Conservation (phyloP, 2,113 vertebrate species). For the Dasyprocta punctata region DNA sequence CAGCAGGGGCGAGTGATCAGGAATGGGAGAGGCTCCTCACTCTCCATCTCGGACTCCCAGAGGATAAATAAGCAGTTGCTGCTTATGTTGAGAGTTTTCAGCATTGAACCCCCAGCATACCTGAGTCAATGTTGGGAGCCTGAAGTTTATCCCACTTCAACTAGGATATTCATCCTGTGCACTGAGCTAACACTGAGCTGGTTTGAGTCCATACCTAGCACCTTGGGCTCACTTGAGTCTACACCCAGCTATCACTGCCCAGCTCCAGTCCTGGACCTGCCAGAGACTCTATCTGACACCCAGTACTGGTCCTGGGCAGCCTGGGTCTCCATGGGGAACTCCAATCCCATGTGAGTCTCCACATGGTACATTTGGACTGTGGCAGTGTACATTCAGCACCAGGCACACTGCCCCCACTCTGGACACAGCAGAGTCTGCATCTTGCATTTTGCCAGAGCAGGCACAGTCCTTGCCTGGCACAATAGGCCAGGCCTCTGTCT, state of each 20-base stretch:
- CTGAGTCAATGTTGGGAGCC: not conserved
- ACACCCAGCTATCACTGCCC: not conserved
- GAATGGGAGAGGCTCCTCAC: not conserved
- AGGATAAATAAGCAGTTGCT: not conserved
- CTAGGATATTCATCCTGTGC: not conserved
- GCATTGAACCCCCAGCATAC: no score
- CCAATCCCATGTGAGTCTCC: not conserved
- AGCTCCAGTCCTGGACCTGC: not conserved
- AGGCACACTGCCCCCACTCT: not conserved
- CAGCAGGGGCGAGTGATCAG: not conserved
- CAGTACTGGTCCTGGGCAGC: not conserved
- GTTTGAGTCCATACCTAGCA: not conserved
- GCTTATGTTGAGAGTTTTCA: not conserved
- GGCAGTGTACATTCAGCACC: not conserved
- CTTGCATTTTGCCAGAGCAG: not conserved
- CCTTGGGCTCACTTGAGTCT: not conserved
- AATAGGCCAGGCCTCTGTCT: not conserved
- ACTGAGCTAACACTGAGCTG: not conserved
- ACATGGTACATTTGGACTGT: not conserved
- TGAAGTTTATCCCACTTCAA: not conserved
- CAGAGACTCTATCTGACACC: not conserved
- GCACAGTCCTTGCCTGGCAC: not conserved
- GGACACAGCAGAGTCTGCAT: not conserved
- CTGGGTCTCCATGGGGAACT: not conserved
- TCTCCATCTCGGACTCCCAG: not conserved